Evolutionary conservation across 1,140 invertebrate genomes (phyloP).

Genomic region (Calephelis nemesis): DNA sequence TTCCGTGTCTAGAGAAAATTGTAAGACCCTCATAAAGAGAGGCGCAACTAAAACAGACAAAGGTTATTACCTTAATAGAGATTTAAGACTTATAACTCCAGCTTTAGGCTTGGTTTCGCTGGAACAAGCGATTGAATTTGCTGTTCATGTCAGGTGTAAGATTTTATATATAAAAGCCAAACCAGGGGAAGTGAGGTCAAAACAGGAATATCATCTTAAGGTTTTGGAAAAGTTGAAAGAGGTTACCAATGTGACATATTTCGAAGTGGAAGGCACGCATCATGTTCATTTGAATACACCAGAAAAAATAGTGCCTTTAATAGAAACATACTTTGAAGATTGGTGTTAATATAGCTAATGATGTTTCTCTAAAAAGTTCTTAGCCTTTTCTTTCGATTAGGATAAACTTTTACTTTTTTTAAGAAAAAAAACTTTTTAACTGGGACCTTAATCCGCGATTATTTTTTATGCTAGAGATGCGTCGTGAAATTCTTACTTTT

Average conservation of each 20-base stretch:
- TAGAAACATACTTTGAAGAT: not conserved
- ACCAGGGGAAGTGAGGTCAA: not conserved
- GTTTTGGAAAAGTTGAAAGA: constrained; percentile 3
- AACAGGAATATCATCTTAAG: constrained; percentile 2
- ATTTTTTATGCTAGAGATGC: too few relatives aligned
- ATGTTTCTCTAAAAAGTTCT: not conserved
- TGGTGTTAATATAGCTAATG: not conserved
- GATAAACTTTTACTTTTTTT: too few relatives aligned
- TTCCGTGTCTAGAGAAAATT: constrained; percentile 1
- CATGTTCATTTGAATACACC: constrained; percentile 20
- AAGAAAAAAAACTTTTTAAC: too few relatives aligned
- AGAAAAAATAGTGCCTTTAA: not conserved
- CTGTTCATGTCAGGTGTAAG: constrained; percentile 1
- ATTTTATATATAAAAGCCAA: constrained; percentile 16
- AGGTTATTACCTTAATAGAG: constrained; percentile 21
- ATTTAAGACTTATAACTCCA: not conserved
- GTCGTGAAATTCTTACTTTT: too few relatives aligned
- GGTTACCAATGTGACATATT: constrained; percentile 2
- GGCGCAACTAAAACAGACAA: not conserved
- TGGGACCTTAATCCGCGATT: too few relatives aligned
- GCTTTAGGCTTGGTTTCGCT: not conserved
- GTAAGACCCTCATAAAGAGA: constrained; percentile 17
- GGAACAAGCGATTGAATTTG: constrained; percentile 1
- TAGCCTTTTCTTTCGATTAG: not conserved
- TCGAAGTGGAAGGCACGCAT: constrained; percentile 18